Conservation (phyloP, 2,113 vertebrate genomes). For the Semnornis frantzii region DNA sequence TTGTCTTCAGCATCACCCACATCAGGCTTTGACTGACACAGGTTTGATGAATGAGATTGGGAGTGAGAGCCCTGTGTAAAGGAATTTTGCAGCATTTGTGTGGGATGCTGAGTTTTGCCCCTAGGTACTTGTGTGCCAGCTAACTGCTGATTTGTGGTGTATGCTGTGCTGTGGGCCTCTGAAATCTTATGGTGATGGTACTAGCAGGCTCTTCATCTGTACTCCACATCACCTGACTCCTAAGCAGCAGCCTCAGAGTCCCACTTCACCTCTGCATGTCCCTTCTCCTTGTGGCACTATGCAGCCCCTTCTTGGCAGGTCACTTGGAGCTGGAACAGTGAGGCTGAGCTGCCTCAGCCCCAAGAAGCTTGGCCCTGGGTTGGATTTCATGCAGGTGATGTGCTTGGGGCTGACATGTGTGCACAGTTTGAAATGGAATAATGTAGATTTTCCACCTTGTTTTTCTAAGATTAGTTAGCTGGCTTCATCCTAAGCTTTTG, state of each 20-base stretch:
- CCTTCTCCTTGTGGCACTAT: not conserved
- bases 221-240: not conserved
- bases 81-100: not conserved
- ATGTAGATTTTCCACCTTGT: not conserved
- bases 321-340: too few relatives aligned
- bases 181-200: not conserved
- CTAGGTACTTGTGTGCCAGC: not conserved
- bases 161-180: not conserved
- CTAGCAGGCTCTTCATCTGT: not conserved
- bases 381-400: fast-evolving
- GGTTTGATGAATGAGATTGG: not conserved
- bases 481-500: not conserved
- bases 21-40: fast-evolving
- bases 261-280: fast-evolving
- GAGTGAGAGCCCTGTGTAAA: not conserved
- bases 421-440: not conserved
- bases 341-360: not conserved
- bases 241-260: not conserved
- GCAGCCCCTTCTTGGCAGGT: not conserved
- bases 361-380: not conserved
- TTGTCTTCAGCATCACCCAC: not conserved
- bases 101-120: not conserved
- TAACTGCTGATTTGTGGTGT: not conserved
- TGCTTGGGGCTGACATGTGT: not conserved
- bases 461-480: not conserved